Base-by-base conservation (phyloP, 2,888 invertebrate species). In the Ischnus inquisitorius region DNA sequence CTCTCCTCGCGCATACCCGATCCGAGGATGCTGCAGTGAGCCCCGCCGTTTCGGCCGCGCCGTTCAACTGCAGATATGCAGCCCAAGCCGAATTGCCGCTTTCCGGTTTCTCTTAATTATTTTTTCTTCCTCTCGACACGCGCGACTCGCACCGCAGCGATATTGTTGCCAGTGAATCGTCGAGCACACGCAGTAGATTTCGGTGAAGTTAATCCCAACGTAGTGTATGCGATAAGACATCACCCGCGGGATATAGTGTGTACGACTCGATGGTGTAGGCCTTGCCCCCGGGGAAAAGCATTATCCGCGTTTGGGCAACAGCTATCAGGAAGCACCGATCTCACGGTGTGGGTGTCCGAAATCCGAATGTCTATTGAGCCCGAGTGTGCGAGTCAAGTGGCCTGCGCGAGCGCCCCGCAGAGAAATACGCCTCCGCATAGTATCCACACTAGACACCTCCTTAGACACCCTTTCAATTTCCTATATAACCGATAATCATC, bases 381-480 rank as follows among this genome's bases (percentile, higher is more conserved):
- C 16, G 64, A 60, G 41, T 43, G 25, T 48, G 54, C 74, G 80
- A 81, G 46, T 64, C 72, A 39, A 76, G 79, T 82, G 64, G 79
- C 75, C 74, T 74, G 72, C 83, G 86, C 88, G 88, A 43, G 43
- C 87, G 88, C 90, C 90, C 90, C 85, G 90, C 88, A 78, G 91
- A 89, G 89, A 88, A 88, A 89, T 87, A 88, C 90, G 90, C 89
- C 91, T 88, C 88, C 89, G 90, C 89, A 84, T 83, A 88, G 87
- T 86, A 82, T 34, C 79, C 82, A 86, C 87, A 83, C 89, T 90
- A 92, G 91, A 92, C 92, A 92, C 92, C 92, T 92, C 89, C 90
- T 92, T 89, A 90, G 91, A 91, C 92, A 92, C 92, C 93, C 92
- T 92, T 93, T 93, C 93, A 92, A 93, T 93, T 92, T 91, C 91